These are phyloP conservation scores for Sternotherus odoratus DNA, from an alignment of 2,797 vertebrate species.

Conservation along the genomic window DNA sequence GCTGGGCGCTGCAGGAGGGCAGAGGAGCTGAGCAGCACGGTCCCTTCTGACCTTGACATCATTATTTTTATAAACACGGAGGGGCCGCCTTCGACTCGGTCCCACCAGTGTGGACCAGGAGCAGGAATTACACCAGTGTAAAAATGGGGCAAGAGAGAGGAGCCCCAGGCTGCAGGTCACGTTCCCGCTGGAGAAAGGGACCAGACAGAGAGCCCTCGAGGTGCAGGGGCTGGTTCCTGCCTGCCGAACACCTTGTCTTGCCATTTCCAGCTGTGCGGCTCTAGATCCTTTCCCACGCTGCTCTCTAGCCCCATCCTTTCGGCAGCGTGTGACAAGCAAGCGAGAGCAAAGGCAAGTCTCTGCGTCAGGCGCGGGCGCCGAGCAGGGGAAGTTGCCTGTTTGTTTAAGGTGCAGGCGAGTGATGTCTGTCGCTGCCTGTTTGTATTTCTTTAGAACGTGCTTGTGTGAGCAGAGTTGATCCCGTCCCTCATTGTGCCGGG, in stretches of 20 bases:
- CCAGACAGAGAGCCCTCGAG: background rate
- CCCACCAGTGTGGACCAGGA: background rate
- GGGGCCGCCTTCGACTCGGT: too few relatives aligned
- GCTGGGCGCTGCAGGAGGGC: background rate
- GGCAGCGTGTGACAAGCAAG: background rate
- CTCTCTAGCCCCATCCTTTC: too few relatives aligned
- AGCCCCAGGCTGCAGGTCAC: background rate
- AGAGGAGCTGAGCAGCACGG: too few relatives aligned
- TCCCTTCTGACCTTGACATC: background rate
- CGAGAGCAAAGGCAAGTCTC: background rate
- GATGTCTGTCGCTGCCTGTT: slow-evolving; percentile 76
- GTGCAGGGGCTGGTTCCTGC: background rate
- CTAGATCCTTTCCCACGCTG: too few relatives aligned
- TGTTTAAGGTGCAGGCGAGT: slow-evolving; percentile 75
- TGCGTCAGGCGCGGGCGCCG: background rate
- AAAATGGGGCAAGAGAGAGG: background rate
- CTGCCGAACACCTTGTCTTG: background rate
- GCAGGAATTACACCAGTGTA: background rate
- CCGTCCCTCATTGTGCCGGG: slow-evolving; percentile 65
- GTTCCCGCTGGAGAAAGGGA: background rate
- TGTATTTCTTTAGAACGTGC: slow-evolving; percentile 68
- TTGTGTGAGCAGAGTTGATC: slow-evolving; percentile 8
- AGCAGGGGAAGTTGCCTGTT: slow-evolving; percentile 63
- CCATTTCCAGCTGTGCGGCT: too few relatives aligned
- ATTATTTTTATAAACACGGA: background rate